Evolutionary conservation across 2,797 vertebrate genomes (phyloP), one percentile per base, ranked within the genome.

Genomic region (Tokudaia muenninki): DNA sequence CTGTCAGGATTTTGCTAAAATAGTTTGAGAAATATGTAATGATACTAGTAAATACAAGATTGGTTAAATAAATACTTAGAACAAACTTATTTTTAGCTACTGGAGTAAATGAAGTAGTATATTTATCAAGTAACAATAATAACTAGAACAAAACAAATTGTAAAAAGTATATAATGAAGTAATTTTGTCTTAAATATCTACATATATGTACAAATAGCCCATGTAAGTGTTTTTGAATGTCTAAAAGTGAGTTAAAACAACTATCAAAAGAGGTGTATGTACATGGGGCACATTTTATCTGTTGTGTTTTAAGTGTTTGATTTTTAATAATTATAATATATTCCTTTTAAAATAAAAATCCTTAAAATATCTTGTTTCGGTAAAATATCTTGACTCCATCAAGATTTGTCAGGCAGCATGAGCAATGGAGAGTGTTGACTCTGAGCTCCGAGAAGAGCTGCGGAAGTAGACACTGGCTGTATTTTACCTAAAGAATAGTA

Each of bases 401-500:
- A 77, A 90, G 95, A 84, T 65, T 79, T 93, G 22, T 79, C 24
- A 65, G 44, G 75, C 61, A 57, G 17, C 44, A 22, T 50, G 86
- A n/a, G 55, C 59, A 16, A 87, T 29, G 67, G n/a, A 0, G 81
- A 50, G 24, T 47, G 52, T 16, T 84, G 59, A 81, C 26, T 87
- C 41, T 87, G 47, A 74, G 55, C 90, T 84, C 90, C 57, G 31
- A 50, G 83, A 93, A 80, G 79, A 87, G 29, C 34, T 94, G 86
- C 89, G 90, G 41, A 93, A 86, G 94, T 72, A 72, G 37, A 83
- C 82, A 74, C 67, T 92, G 92, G 17, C 78, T 92, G 50, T 93
- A 55, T 94, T 97, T 96, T 94, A 96, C 90, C 75, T 94, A 74
- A 96, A 95, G 93, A 88, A 37, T 78, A 78, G 91, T 82, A 88